These are phyloP conservation scores for Fragum whitleyi DNA, from an alignment of 2,888 invertebrate species.

Conservation along the genomic window DNA sequence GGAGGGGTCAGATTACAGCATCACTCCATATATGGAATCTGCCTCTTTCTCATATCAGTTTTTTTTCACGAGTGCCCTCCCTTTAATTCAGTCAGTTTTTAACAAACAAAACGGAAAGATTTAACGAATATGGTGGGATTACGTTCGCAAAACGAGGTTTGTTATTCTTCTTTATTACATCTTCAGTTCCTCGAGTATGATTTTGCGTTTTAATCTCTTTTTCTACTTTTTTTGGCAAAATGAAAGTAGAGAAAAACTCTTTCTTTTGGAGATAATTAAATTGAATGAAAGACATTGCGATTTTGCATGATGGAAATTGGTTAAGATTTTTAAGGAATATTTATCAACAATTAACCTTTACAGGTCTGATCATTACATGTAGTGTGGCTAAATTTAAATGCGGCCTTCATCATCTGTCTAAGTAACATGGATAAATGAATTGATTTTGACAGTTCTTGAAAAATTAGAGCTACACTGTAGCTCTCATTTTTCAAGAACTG, in stretches of 20 bases:
- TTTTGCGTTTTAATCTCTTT: not conserved
- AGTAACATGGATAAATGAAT: not conserved
- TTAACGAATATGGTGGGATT: constrained; percentile 3
- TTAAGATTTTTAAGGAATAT: not conserved
- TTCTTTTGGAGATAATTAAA: constrained; percentile 10
- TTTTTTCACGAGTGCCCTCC: not conserved
- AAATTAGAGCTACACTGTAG: no score
- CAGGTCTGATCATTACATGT: no score
- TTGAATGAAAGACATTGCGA: not conserved
- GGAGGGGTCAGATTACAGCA: constrained; percentile 13
- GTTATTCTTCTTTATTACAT: not conserved
- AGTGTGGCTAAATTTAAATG: not conserved
- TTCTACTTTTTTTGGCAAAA: not conserved
- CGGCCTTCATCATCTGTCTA: not conserved
- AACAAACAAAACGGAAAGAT: not conserved
- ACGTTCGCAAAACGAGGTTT: not conserved
- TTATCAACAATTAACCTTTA: not conserved
- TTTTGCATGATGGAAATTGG: not conserved
- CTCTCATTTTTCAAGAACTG: no score
- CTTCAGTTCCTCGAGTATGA: not conserved
- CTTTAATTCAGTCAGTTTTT: not conserved
- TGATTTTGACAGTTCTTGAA: no score
- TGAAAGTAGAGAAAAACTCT: constrained; percentile 10
- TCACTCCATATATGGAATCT: constrained; percentile 25
- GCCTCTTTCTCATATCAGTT: not conserved